Percentiles rank a stretch among this genome's conserved stretches.
Conservation (phyloP, 2,888 invertebrate genomes). For the Noctuana brunneofusca region DNA sequence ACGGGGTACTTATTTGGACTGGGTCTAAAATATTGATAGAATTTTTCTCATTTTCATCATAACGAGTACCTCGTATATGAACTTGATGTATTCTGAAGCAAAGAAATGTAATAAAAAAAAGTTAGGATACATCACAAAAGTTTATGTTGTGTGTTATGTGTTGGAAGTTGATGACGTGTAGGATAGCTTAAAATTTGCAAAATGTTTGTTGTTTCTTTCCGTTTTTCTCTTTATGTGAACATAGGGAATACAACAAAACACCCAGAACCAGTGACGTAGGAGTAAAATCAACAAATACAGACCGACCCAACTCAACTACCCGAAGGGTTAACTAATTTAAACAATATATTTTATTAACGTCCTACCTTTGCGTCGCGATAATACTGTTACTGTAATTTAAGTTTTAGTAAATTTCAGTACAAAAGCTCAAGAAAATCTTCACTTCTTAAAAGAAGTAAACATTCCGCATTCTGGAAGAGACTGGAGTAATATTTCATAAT, state of each 20-base stretch:
- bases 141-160: background rate
- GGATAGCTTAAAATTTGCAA: background rate
- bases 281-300: background rate
- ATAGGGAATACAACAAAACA: background rate
- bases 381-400: background rate
- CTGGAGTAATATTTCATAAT: conserved; percentile 11
- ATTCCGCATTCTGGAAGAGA: conserved; percentile 6
- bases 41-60: background rate
- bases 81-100: background rate
- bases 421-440: background rate
- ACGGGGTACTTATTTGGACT: background rate
- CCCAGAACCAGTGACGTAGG: too few species aligned
- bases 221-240: background rate
- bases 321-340: background rate
- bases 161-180: background rate
- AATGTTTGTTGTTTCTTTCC: conserved; percentile 4
- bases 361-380: background rate
- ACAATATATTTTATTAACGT: background rate
- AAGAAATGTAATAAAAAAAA: background rate
- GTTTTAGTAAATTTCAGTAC: background rate
- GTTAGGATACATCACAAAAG: background rate
- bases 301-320: background rate
- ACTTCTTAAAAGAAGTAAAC: background rate
- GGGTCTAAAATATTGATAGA: background rate
- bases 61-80: background rate